Evolutionary conservation across 23 tunicate species (phyloP), one percentile per base, ranked within the genome.

Genomic region (Ciona savignyi): DNA sequence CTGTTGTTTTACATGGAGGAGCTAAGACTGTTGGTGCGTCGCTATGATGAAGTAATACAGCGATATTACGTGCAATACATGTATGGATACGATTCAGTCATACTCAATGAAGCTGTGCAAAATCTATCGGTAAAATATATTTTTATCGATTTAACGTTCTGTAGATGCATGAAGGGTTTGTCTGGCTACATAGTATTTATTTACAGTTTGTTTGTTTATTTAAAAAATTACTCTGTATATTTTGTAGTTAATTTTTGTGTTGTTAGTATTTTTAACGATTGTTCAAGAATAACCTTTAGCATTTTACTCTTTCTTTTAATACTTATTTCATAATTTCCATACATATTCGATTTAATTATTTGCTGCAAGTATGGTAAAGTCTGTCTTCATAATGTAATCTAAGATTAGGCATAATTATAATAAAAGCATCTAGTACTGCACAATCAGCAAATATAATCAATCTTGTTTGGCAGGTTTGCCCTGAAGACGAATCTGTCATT

Each of bases 401-500:
- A n/a, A n/a, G n/a, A n/a, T n/a, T n/a, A n/a, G n/a, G n/a, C n/a
- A n/a, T n/a, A n/a, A n/a, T n/a, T n/a, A n/a, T n/a, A n/a, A n/a
- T n/a, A n/a, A n/a, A n/a, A n/a, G n/a, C n/a, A n/a, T n/a, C n/a
- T 71, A 6, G 3, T 4, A 9, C 34, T 71, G 4, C 69, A 9
- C 2, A 3, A 71, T 6, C 23, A 3, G 11, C 20, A 24, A 11
- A 27, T 74, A 29, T 42, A 9, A 42, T 42, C 56, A 24, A 3
- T 63, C 33, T 75, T 31, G 65, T 63, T 24, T 62, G 51, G 2
- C 76, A 91, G 97, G 97, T 91, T 32, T 91, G 97, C 34, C 99
- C 99, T 0, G 99, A 94, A 88, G 99, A 94, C 48, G 99, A 94
- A 34, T 86, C 95, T 23, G 86, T 86, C 34, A 94, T 94, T 67